Base-by-base conservation (phyloP, 2,113 vertebrate species). In the Mirza zaza region DNA sequence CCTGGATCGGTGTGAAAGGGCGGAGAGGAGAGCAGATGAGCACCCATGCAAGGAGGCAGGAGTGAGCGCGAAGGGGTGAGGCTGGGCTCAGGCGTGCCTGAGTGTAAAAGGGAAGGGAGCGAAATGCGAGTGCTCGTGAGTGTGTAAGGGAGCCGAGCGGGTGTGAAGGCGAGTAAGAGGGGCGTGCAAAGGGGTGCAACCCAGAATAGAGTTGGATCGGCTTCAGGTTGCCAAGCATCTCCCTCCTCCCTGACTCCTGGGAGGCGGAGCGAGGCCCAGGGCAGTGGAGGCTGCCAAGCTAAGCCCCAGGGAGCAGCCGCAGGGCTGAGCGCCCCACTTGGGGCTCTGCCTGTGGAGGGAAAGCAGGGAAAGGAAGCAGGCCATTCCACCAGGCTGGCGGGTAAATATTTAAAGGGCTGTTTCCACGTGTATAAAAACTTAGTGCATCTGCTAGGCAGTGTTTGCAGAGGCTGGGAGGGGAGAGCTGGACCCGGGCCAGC, bases 381-480 rank as follows among this genome's bases (percentile, higher is more conserved):
- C 91, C 76, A 11, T 75, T 82, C 48, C 57, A 90, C 55, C 91
- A 91, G 89, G 79, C 87, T 97, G 95, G 82, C 0, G 75, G 87
- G 93, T 98, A 96, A 98, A 96, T 94, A 97, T 97, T 97, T 95
- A 91, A 93, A 97, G 95, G 95, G 70, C 57, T 95, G 90, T 91
- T 95, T 97, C 91, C 96, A 91, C 39, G 13, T 94, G 93, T 97
- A 25, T 96, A 96, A 97, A 97, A 97, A 97, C 96, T 94, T 84
- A 80, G 93, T 34, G 63, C 70, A 77, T 97, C 96, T 97, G 91
- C 87, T 93, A 70, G 79, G 96, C 87, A 57, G 86, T 82, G 70
- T 93, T 96, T 93, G 73, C 68, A 89, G 83, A 96, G 92, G 85
- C 96, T 93, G 90, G 63, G 75, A 76, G 89, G 71, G 87, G 87